Percentiles rank a stretch among this genome's conserved stretches.
Evolutionary conservation across 2,888 invertebrate species (phyloP).

Genomic region (Isotomurus palustris): DNA sequence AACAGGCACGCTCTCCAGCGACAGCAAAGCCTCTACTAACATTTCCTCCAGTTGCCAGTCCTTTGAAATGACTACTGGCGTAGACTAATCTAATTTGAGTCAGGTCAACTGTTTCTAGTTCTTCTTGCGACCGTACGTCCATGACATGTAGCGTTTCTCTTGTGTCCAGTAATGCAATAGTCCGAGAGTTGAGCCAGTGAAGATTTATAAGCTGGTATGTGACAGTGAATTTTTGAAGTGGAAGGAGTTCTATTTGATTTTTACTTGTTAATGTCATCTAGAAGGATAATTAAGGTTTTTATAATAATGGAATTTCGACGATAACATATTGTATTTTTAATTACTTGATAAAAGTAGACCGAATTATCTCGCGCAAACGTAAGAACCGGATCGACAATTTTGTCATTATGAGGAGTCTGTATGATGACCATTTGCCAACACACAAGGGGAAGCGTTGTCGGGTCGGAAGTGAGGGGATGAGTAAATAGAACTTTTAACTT

Average conservation of each 20-base stretch:
- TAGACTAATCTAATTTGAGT: conserved; percentile 76
- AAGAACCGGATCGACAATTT: conserved; percentile 75
- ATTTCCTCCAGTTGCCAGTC: conserved; percentile 90
- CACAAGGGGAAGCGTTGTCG: conserved; percentile 78
- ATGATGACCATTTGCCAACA: conserved; percentile 89
- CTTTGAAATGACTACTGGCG: conserved; percentile 82
- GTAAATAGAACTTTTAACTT: conserved; percentile 72
- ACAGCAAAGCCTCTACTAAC: conserved; percentile 74
- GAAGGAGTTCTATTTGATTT: conserved; percentile 57
- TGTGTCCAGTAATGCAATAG: conserved; percentile 78
- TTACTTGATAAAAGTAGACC: conserved; percentile 76
- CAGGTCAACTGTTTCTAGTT: conserved; percentile 76
- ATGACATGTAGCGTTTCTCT: conserved; percentile 80
- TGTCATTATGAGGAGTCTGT: conserved; percentile 61
- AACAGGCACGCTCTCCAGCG: conserved; percentile 70
- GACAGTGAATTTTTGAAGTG: conserved; percentile 66
- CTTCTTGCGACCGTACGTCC: conserved; percentile 83
- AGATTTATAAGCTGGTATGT: conserved; percentile 69
- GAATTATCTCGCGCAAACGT: conserved; percentile 81
- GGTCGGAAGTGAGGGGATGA: conserved; percentile 64
- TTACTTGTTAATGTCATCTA: conserved; percentile 56
- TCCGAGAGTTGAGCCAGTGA: conserved; percentile 76
- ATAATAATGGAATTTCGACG: not conserved
- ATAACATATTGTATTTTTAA: not conserved
- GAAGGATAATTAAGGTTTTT: too few species aligned